Percentiles rank a stretch among this genome's conserved stretches.
Conservation (phyloP, 2,888 invertebrate genomes). For the Scrobipalpa atriplicella region DNA sequence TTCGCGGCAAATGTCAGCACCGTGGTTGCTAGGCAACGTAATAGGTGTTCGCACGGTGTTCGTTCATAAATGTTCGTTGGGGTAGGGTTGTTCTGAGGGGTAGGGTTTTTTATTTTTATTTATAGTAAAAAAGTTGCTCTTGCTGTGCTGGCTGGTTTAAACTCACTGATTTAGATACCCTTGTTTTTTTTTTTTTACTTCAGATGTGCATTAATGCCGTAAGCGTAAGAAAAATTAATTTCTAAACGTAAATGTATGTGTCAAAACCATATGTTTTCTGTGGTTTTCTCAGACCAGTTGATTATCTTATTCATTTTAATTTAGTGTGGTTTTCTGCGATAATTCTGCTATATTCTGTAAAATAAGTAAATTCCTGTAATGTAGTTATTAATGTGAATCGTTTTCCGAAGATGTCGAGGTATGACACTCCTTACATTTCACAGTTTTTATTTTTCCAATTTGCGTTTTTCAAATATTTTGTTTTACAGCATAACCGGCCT, state of each 20-base stretch:
- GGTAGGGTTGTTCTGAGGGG: too few species aligned
- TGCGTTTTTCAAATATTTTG: background rate
- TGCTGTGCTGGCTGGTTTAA: too few species aligned
- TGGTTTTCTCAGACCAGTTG: background rate
- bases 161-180: too few species aligned
- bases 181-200: too few species aligned
- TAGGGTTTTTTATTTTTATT: too few species aligned
- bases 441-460: background rate
- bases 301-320: background rate
- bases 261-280: background rate
- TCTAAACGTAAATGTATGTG: background rate
- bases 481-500: slow-evolving; percentile 51
- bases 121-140: too few species aligned
- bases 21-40: slow-evolving; percentile 61
- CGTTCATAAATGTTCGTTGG: background rate
- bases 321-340: background rate
- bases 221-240: too few species aligned
- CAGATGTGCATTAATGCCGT: too few species aligned
- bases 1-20: slow-evolving; percentile 59
- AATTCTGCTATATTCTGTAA: background rate
- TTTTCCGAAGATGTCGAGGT: slow-evolving; percentile 3
- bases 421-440: background rate
- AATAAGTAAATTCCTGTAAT: slow-evolving; percentile 1
- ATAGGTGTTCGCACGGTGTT: background rate
- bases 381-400: background rate